Percentiles rank a stretch among this genome's conserved stretches.
Evolutionary conservation across 2,797 vertebrate species (phyloP).

Genomic region (Melanotaenia pygmaea): DNA sequence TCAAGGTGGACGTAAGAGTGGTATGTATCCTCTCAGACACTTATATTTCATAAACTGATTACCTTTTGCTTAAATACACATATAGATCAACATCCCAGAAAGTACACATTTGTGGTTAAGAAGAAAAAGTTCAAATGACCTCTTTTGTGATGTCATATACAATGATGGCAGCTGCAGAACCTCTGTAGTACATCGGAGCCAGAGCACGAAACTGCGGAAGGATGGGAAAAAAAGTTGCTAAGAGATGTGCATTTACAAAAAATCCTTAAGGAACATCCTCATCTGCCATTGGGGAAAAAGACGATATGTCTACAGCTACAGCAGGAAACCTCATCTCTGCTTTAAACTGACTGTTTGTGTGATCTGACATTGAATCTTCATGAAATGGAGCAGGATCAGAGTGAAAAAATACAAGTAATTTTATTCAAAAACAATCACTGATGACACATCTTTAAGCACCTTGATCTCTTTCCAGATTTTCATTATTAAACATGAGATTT

Average conservation of each 20-base stretch:
- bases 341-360: background rate
- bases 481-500: constrained; percentile 1
- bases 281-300: background rate
- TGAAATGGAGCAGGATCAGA: constrained; percentile 26
- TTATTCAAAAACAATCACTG: background rate
- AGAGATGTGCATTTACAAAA: constrained; percentile 7
- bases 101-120: background rate
- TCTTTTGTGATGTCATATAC: constrained; percentile 99
- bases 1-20: background rate
- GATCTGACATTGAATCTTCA: constrained; percentile 13
- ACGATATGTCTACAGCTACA: background rate
- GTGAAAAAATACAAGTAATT: constrained; percentile 12
- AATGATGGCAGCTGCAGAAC: constrained; percentile 96
- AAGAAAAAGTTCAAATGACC: constrained; percentile 77
- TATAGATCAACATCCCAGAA: background rate
- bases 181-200: constrained; percentile 99
- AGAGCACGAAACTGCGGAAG: constrained; percentile 92
- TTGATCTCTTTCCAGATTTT: constrained; percentile 12
- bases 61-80: constrained; percentile 6
- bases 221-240: constrained; percentile 16
- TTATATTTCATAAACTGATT: background rate
- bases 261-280: constrained; percentile 14
- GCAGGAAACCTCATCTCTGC: constrained; percentile 4
- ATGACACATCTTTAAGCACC: constrained; percentile 12
- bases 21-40: background rate